Base-by-base conservation (phyloP, 2,888 invertebrate species). In the Drosophila algonquin region DNA sequence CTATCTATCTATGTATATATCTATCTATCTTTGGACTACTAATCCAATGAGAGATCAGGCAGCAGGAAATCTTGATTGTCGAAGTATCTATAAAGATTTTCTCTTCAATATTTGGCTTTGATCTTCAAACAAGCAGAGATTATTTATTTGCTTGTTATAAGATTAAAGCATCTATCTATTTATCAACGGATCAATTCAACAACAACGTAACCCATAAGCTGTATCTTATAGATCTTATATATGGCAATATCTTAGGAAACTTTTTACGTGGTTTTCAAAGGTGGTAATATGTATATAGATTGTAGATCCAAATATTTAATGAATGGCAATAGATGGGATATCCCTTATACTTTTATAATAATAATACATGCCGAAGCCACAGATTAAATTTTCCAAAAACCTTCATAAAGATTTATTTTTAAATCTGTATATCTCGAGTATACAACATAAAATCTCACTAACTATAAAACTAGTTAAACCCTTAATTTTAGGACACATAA, bases 401-500 rank as follows among this genome's bases (percentile, higher is more conserved):
- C 14, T 35, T 5, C 14, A 6, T 14, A 14, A 35, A 12, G 1
- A 35, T 35, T 6, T 40, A 40, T 40, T 10, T 32, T n/a, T n/a
- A n/a, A n/a, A n/a, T n/a, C n/a, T n/a, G n/a, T n/a, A n/a, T n/a
- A 12, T 21, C 14, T 40, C 16, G 7, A 8, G 18, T 30, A 55
- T 16, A 9, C 45, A 50, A 9, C 45, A 50, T 12, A 51, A 32
- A 51, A 45, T 35, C 51, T 50, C 10, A 16, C 45, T 30, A 10
- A 54, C 14, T 54, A n/a, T n/a, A 18, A n/a, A 18, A 12, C 14
- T 30, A 27, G 46, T 16, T 57, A 51, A 53, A 45, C 55, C 7
- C 18, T 12, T 35, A 60, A 14, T 21, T 57, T 30, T 78, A 75
- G 16, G 76, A 61, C n/a, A 65, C 62, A 67, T 90, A 92, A 2